Evolutionary conservation across 2,797 vertebrate genomes (phyloP).

Genomic region (Holocentrus rufus): DNA sequence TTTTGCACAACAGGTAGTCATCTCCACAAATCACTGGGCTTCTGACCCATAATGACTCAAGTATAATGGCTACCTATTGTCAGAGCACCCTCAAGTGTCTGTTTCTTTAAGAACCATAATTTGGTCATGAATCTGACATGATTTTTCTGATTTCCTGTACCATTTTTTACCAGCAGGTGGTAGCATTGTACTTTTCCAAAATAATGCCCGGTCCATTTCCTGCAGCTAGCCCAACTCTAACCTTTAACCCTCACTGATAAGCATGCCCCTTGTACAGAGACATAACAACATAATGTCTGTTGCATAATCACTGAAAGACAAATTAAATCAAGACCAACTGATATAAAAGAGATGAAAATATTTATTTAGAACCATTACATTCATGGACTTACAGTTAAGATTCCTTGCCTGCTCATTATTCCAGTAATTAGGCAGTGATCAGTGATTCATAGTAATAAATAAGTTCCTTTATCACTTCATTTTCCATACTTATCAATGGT

Average conservation of each 20-base stretch:
- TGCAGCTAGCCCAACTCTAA: not conserved
- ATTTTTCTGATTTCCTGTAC: not conserved
- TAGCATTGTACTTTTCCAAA: constrained; percentile 48
- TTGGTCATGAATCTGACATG: not conserved
- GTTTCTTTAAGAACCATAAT: not conserved
- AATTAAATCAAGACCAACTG: not conserved
- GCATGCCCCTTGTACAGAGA: constrained; percentile 37
- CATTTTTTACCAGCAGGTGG: constrained; percentile 58
- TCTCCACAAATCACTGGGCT: not conserved
- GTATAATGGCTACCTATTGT: not conserved
- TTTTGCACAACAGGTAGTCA: not conserved
- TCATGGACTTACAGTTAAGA: not conserved
- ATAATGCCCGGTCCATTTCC: not conserved
- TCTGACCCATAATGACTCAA: not conserved
- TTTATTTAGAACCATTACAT: constrained; percentile 19
- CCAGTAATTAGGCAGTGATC: not conserved
- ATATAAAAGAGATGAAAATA: constrained; percentile 4
- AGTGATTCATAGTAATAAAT: constrained; percentile 25
- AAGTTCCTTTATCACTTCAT: constrained; percentile 53
- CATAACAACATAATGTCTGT: not conserved
- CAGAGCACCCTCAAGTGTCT: constrained; percentile 13
- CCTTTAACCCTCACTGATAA: constrained; percentile 32
- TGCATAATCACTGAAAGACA: constrained; percentile 31
- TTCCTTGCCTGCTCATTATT: not conserved
- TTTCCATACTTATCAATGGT: constrained; percentile 13